Conservation (phyloP, 2,113 vertebrate genomes). For the Pygoscelis adeliae region DNA sequence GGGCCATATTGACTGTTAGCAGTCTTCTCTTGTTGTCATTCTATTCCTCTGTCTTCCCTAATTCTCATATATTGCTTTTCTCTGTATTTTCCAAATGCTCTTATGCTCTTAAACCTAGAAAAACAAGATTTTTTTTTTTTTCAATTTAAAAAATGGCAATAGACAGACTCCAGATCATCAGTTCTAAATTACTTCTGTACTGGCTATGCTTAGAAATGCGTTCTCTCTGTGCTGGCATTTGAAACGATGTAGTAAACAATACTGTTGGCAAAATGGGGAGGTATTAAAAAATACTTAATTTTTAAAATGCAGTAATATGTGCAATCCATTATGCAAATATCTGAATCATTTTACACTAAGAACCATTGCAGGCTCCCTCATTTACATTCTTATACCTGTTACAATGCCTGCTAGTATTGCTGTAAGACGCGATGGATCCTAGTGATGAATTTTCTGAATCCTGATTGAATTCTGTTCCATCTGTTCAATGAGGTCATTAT, state of each 20-base stretch:
- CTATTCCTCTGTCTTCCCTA: background rate
- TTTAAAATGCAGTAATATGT: conserved; percentile 57
- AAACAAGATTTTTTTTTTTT: background rate
- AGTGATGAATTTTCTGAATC: conserved; percentile 50
- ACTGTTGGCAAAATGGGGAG: conserved; percentile 44
- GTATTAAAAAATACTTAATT: conserved; percentile 65
- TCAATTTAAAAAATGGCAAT: background rate
- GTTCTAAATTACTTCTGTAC: conserved; percentile 21
- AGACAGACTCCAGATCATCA: background rate
- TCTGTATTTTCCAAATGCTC: background rate
- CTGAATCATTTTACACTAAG: conserved; percentile 36
- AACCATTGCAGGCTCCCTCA: conserved; percentile 24
- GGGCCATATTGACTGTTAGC: background rate
- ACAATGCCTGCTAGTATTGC: conserved; percentile 57
- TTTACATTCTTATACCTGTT: conserved; percentile 67
- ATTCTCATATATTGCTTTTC: background rate
- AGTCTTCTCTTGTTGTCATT: background rate
- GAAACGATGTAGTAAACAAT: conserved; percentile 38
- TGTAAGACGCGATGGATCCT: conserved; percentile 26
- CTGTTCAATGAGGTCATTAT: conserved; percentile 62
- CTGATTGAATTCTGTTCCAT: conserved; percentile 61
- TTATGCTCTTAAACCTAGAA: background rate
- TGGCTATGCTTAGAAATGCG: background rate
- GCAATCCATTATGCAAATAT: conserved; percentile 65
- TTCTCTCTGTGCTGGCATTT: background rate